Base-by-base conservation (phyloP, 2,888 invertebrate species). In the Helobdella robusta region DNA sequence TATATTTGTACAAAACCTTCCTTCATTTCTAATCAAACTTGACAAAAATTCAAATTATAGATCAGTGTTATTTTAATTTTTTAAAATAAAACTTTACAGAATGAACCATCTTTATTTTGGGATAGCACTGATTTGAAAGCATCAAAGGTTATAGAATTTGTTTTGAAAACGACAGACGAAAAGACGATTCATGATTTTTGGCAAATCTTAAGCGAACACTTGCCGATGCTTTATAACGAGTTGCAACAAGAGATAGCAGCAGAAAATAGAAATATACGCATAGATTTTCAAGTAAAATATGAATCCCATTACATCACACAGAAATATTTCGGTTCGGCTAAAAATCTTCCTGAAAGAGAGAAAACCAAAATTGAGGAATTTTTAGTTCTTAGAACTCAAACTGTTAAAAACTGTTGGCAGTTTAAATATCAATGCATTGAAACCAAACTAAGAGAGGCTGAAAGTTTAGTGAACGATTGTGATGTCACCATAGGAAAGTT, bases 131-230 rank as follows among this genome's bases (percentile, higher is more conserved):
- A n/a, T n/a, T 23, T 35, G 25, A 52, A 63, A 52, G 23, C 34
- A 5, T 63, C 52, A 34, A 63, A 52, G 36, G 32, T 50, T 50
- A 25, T 52, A n/a, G 63, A 63, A 25, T n/a, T 63, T 30, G 23
- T 63, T 30, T 32, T 48, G 20, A 50, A 52, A 30, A 25, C 20
- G n/a, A 34, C 28, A 15, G 50, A 63, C n/a, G 23, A 20, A 18
- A 32, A 32, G 0, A 20, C 36, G 1, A 35, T 63, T 25, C 34
- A 35, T 23, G 50, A 32, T 5, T 63, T 63, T 15, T 63, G 63
- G 20, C 20, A 35, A 6, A 35, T 63, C 25, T n/a, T 63, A n/a
- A 32, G 32, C 25, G 11, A 11, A 20, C 30, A 11, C 28, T 35
- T 35, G 25, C 54, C 54, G 6, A 23, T 23, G 15, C 48, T 63